These are phyloP conservation scores for Mythimna vitellina DNA, from an alignment of 2,888 invertebrate species.

Conservation along the genomic window DNA sequence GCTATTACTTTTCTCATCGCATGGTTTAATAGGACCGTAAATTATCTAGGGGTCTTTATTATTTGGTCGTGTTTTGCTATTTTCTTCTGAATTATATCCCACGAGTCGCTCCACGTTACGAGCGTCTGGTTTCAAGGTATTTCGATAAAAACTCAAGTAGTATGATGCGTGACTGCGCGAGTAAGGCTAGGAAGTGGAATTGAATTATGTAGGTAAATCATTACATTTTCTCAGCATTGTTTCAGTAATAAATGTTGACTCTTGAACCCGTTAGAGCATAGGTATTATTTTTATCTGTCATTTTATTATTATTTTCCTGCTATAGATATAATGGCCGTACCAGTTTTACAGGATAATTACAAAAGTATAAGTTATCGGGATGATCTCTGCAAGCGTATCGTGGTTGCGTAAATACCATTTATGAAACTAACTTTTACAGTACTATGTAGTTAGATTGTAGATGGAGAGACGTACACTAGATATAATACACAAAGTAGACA, in stretches of 20 bases:
- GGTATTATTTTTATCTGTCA: constrained; percentile 25
- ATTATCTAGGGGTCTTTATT: constrained; percentile 42
- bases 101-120: constrained; percentile 60
- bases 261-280: constrained; percentile 45
- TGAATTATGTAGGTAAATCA: constrained; percentile 55
- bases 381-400: constrained; percentile 43
- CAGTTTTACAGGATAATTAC: constrained; percentile 26
- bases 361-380: constrained; percentile 49
- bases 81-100: constrained; percentile 61
- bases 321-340: background rate
- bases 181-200: constrained; percentile 63
- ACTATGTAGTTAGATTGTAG: constrained; percentile 41
- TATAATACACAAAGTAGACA: constrained; percentile 34
- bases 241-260: constrained; percentile 41
- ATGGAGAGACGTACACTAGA: constrained; percentile 27
- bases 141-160: constrained; percentile 68
- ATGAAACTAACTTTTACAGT: constrained; percentile 52
- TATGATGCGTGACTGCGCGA: constrained; percentile 67
- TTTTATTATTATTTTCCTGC: constrained; percentile 35
- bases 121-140: constrained; percentile 69
- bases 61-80: constrained; percentile 48
- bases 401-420: constrained; percentile 46
- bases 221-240: constrained; percentile 60
- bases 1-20: constrained; percentile 44
- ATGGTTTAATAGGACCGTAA: constrained; percentile 29